Percentiles rank a stretch among this genome's conserved stretches.
phyloP scores from a whole-genome alignment of 1,140 invertebrate species.

The Drosophila sp. region DNA sequence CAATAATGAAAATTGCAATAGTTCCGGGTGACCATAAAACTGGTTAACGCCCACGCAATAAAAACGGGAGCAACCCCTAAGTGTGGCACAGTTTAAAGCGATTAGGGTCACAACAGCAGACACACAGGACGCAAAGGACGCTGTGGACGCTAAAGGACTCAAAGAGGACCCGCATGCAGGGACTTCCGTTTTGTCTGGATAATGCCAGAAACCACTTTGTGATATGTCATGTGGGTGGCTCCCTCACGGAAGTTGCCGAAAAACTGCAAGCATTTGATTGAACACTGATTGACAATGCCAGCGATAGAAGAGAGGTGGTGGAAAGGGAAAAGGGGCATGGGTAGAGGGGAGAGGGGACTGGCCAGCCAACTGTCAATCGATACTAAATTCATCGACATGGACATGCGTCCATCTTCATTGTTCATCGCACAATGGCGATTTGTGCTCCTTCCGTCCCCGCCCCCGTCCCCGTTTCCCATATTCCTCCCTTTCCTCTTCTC shows the following conservation, averaged over 20 bases:
- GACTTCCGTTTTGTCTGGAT: slow-evolving; percentile 41
- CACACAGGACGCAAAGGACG: slow-evolving; percentile 3
- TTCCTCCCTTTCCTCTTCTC: no score
- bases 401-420: slow-evolving; percentile 50
- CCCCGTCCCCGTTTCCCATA: slow-evolving; percentile 14
- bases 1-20: slow-evolving; percentile 70
- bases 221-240: slow-evolving; percentile 59
- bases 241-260: slow-evolving; percentile 71
- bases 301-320: slow-evolving; percentile 7
- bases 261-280: slow-evolving; percentile 71
- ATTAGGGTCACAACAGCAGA: slow-evolving; percentile 73
- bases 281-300: slow-evolving; percentile 74
- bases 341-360: no score
- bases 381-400: slow-evolving; percentile 56
- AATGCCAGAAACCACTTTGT: slow-evolving; percentile 12
- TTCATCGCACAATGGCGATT: slow-evolving; percentile 64
- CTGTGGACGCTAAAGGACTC: slow-evolving; percentile 9
- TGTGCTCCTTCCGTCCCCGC: slow-evolving; percentile 46
- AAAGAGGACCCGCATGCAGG: slow-evolving; percentile 40
- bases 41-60: slow-evolving; percentile 72
- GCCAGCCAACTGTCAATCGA: slow-evolving; percentile 62
- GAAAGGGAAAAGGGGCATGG: not conserved
- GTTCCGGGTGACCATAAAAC: slow-evolving; percentile 63
- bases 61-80: slow-evolving; percentile 62
- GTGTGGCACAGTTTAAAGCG: slow-evolving; percentile 70